Evolutionary conservation across 2,888 invertebrate genomes (phyloP).

Genomic region (Eupithecia subfuscata): DNA sequence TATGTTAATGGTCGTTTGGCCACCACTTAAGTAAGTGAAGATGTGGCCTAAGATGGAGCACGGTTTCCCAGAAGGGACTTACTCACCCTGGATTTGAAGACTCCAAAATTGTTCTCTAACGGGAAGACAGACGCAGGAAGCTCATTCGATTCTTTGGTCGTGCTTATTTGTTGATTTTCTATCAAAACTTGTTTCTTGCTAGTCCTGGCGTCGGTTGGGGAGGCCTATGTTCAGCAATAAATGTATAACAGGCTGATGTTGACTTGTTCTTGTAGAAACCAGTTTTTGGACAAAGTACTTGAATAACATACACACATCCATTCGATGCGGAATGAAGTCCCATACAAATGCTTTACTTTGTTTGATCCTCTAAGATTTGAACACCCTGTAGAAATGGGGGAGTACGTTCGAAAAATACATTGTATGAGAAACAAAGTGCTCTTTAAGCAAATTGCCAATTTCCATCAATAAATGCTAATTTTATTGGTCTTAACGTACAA

Average conservation of each 20-base stretch:
- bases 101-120: too few species aligned
- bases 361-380: not conserved
- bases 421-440: slow-evolving; percentile 36
- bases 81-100: too few species aligned
- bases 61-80: too few species aligned
- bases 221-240: too few species aligned
- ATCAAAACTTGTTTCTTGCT: not conserved
- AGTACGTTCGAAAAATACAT: slow-evolving; percentile 32
- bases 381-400: not conserved
- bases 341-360: not conserved
- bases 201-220: too few species aligned
- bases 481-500: slow-evolving; percentile 23
- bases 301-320: not conserved
- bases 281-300: not conserved
- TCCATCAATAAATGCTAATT: slow-evolving; percentile 28
- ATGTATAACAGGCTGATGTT: too few species aligned
- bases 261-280: not conserved
- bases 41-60: too few species aligned
- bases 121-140: too few species aligned
- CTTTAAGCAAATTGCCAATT: slow-evolving; percentile 29
- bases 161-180: not conserved
- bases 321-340: not conserved
- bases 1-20: too few species aligned
- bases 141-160: too few species aligned
- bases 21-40: too few species aligned